Evolutionary conservation across 2,888 invertebrate species (phyloP), one percentile per base, ranked within the genome.

Genomic region (Podabrus alpinus): DNA sequence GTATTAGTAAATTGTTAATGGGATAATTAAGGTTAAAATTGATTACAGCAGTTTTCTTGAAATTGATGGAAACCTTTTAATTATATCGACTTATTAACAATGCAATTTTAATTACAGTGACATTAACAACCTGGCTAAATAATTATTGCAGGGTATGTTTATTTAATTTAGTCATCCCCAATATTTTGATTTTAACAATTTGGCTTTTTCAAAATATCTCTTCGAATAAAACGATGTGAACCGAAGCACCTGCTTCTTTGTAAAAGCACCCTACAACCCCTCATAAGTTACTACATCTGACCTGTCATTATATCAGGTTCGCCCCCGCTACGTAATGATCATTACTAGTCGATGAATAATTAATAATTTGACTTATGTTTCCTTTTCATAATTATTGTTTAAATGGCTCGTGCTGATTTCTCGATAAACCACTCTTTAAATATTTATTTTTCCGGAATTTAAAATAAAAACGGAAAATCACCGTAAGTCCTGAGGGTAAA

Each of bases 241-340:
- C 75, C 66, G 21, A 45, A 69, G 71, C 73, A 72, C 69, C 77
- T 77, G 77, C 25, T 45, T 69, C 66, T 74, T 70, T 16, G 59
- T 69, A 78, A 3, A 64, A 64, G 62, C 62, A 76, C 73, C 69
- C 73, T 77, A 77, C 75, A 74, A 77, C 77, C 77, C 81, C 87
- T 87, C 74, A 86, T 86, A 85, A 84, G 80, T 87, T 87, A 75
- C 86, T 86, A 85, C 84, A 80, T 84, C 86, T 86, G 86, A 86
- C 88, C 85, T 86, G 87, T 86, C 86, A 84, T 86, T 84, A 79
- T 80, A 85, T 87, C 86, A 87, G 86, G 86, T 86, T 86, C 84
- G 85, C 84, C 79, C 83, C 80, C 79, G 79, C 78, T 71, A 79
- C 80, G 81, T 83, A 81, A 82, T 82, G 82, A 83, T 83, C 82